phyloP scores from a whole-genome alignment of 2,888 invertebrate species.

The Drosophila longiperda region DNA sequence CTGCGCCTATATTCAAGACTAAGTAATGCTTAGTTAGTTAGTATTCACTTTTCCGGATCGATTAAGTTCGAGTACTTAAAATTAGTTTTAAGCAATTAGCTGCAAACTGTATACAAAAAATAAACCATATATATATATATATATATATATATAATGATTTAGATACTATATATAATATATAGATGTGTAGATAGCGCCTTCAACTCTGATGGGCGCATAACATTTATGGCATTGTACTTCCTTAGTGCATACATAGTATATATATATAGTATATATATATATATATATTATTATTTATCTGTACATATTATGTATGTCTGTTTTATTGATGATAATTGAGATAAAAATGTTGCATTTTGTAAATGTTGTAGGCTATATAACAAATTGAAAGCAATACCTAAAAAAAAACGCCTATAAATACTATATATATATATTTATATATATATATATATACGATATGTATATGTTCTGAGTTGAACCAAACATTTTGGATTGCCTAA shows the following conservation, averaged over 20 bases:
- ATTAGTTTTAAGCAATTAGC: conserved; percentile 35
- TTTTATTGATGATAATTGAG: conserved; percentile 15
- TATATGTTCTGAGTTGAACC: conserved; percentile 49
- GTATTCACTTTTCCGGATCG: conserved; percentile 6
- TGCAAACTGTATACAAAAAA: conserved; percentile 37
- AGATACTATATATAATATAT: conserved; percentile 20
- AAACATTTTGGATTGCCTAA: conserved; percentile 49
- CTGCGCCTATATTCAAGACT: conserved; percentile 39
- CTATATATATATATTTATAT: conserved; percentile 2
- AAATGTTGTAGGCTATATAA: conserved; percentile 47
- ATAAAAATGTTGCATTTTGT: conserved; percentile 51
- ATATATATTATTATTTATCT: neutral
- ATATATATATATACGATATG: neutral
- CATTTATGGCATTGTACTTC: conserved; percentile 31
- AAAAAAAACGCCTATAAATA: conserved; percentile 54
- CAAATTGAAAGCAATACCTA: conserved; percentile 61
- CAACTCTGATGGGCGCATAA: conserved; percentile 10
- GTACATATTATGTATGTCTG: neutral
- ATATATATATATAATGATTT: conserved; percentile 12
- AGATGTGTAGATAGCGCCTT: conserved; percentile 32
- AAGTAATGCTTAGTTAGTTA: conserved; percentile 44
- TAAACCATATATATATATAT: conserved; percentile 14
- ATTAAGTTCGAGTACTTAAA: conserved; percentile 28
- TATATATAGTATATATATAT: neutral
- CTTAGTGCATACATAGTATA: neutral